Evolutionary conservation across 23 tunicate genomes (phyloP).

Genomic region (Styela plicata): DNA sequence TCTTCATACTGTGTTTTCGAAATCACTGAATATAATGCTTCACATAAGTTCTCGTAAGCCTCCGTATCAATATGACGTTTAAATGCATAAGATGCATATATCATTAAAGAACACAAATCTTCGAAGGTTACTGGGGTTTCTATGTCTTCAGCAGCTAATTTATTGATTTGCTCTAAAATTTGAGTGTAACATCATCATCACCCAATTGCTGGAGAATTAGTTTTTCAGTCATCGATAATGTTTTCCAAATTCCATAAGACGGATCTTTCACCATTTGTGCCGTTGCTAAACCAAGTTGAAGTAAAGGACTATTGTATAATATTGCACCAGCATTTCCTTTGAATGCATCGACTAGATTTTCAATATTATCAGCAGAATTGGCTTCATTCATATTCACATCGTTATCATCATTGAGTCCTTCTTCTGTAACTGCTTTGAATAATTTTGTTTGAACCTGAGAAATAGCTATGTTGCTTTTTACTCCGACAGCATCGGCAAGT

Average conservation of each 20-base stretch:
- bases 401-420: constrained; percentile 3
- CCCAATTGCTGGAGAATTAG: constrained; percentile 23
- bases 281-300: constrained; percentile 43
- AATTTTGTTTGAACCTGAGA: constrained; percentile 16
- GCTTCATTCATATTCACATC: background rate
- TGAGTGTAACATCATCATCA: constrained; percentile 34
- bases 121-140: background rate
- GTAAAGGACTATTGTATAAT: constrained; percentile 39
- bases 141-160: constrained; percentile 2
- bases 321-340: constrained; percentile 59
- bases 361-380: constrained; percentile 7
- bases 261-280: constrained; percentile 28
- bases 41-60: background rate
- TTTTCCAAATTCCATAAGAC: constrained; percentile 23
- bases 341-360: constrained; percentile 24
- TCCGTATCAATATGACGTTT: background rate
- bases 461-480: constrained; percentile 20
- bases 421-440: constrained; percentile 13
- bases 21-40: background rate
- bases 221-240: constrained; percentile 31
- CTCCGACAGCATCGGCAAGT: constrained; percentile 16
- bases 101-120: constrained; percentile 7
- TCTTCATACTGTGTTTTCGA: background rate
- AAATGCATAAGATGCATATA: constrained; percentile 10
- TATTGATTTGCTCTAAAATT: constrained; percentile 14